Evolutionary conservation across 2,113 vertebrate species (phyloP), one percentile per base, ranked within the genome.

Genomic region (Raja brachyura): DNA sequence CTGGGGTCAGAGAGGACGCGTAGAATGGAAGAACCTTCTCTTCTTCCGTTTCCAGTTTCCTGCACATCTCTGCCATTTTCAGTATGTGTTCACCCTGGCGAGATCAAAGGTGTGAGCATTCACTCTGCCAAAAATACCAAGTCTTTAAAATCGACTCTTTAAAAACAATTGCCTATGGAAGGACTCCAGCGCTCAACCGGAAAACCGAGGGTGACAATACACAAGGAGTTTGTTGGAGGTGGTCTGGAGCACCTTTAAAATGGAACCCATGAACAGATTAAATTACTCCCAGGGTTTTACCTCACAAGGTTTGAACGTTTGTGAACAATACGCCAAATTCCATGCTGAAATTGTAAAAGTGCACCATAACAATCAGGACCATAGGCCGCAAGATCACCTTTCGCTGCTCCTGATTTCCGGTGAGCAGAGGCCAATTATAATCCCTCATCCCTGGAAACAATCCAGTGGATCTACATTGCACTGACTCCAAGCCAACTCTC

Each of bases 11-110:
- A 0, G 94, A 95, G 63, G 96, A 96, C 0, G 93, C 54, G 93
- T 97, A 97, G 95, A 98, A 98, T 0, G 97, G 98, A 93, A 98
- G 94, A 68, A 98, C 96, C 93, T 98, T 98, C 95, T 98, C 97
- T 93, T 97, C 96, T 93, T 98, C 96, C 0, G 96, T 97, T 95
- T 98, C 97, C 94, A 97, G 94, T 94, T 95, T 96, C 78, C 96
- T 96, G 93, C 97, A 98, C 95, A 97, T 96, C 95, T 98, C 97
- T 0, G 96, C 96, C 94, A 97, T 94, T 90, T 95, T 95, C 79
- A 98, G 94, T 93, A 98, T 83, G 48, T 94, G 95, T 93, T 96
- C 96, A 28, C 96, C 97, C 97, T 98, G 83, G 8, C 93, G 73
- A 14, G 75, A 85, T 90, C 86, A 66, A 33, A 68, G 31, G 16